Conservation (phyloP, 37 sponge, comb jelly and placozoan species). For the Diacarnus erythraeanus region DNA sequence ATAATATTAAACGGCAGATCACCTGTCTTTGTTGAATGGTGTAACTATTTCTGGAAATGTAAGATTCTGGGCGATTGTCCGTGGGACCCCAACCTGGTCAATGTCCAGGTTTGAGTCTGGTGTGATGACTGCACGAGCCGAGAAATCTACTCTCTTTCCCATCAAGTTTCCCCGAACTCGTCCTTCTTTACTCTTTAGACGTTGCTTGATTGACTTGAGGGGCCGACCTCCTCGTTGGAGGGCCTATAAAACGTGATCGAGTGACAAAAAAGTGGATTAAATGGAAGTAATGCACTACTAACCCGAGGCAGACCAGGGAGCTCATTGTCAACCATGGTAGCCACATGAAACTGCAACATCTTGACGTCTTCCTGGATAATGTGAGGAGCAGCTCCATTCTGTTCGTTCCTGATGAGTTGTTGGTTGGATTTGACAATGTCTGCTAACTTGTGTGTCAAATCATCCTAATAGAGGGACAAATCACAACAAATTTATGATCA, state of each 20-base stretch:
- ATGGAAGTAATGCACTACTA: not conserved
- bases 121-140: constrained; percentile 98
- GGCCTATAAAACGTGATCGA: constrained; percentile 54
- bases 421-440: constrained; percentile 98
- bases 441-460: constrained; percentile 97
- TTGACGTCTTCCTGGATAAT: constrained; percentile 94
- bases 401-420: constrained; percentile 90
- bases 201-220: constrained; percentile 95
- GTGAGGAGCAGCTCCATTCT: constrained; percentile 98
- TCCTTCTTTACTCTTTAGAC: constrained; percentile 98
- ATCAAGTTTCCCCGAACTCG: constrained; percentile 98
- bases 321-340: constrained; percentile 96
- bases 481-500: no score
- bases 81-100: constrained; percentile 97
- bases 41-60: constrained; percentile 98
- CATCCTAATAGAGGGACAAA: constrained; percentile 63
- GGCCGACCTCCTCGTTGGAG: constrained; percentile 92
- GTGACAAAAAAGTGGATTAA: not conserved
- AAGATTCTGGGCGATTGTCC: constrained; percentile 96
- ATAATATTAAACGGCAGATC: not conserved
- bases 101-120: constrained; percentile 96
- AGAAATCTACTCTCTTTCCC: constrained; percentile 99
- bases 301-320: constrained; percentile 94
- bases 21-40: constrained; percentile 98
- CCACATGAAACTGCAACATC: constrained; percentile 98